Evolutionary conservation across 2,888 invertebrate genomes (phyloP).

Genomic region (Alloscopus bannaensis): DNA sequence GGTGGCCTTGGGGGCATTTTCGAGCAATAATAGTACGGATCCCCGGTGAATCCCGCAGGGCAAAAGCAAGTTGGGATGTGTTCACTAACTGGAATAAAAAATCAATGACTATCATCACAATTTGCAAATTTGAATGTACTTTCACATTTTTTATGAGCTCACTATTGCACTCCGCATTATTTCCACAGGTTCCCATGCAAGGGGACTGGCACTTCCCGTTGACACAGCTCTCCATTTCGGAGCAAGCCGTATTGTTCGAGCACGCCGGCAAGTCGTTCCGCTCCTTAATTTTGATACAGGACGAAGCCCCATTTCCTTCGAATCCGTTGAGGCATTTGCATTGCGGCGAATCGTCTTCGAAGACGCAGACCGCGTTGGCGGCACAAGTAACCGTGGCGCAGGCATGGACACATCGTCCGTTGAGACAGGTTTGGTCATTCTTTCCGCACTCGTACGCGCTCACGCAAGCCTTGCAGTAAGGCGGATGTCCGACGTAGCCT

Average conservation of each 20-base stretch:
- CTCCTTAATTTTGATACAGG: constrained; percentile 70
- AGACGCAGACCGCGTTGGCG: constrained; percentile 71
- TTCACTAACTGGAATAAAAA: constrained; percentile 65
- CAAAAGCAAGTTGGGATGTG: constrained; percentile 72
- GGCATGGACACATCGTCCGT: constrained; percentile 72
- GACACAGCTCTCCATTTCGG: constrained; percentile 67
- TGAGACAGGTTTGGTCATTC: constrained; percentile 72
- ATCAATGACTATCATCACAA: not conserved
- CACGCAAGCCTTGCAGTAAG: constrained; percentile 72
- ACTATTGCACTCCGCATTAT: constrained; percentile 72
- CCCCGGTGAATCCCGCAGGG: constrained; percentile 69
- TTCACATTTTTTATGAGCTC: constrained; percentile 23
- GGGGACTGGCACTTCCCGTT: constrained; percentile 70
- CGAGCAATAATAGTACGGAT: constrained; percentile 72
- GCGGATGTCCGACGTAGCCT: constrained; percentile 71
- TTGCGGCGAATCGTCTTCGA: constrained; percentile 69
- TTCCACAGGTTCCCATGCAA: constrained; percentile 73
- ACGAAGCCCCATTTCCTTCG: constrained; percentile 70
- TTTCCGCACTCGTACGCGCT: constrained; percentile 71
- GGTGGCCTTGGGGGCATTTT: constrained; percentile 72
- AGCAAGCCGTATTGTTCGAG: constrained; percentile 63
- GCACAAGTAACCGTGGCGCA: constrained; percentile 72
- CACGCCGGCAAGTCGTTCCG: constrained; percentile 70
- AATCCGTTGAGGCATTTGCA: constrained; percentile 69
- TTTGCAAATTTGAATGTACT: not conserved